Base-by-base conservation (phyloP, 2,113 vertebrate species). In the Dasypus novemcinctus region DNA sequence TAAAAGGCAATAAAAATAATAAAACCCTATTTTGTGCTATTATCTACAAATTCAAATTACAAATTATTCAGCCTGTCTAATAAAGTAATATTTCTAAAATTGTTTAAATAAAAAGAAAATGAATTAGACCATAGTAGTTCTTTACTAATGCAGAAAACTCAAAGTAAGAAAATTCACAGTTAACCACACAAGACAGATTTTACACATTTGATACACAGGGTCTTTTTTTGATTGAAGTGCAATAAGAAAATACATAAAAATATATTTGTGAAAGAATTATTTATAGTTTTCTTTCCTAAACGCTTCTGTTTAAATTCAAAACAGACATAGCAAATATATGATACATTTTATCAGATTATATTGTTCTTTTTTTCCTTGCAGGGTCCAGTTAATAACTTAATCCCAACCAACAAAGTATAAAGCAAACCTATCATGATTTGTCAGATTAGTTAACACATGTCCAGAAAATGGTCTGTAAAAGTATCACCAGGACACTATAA, bases 241-340 rank as follows among this genome's bases (percentile, higher is more conserved):
- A 98, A 98, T 98, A 98, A 97, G 87, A 75, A 92, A 97, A 98
- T 94, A 90, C 94, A 98, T 97, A 98, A 98, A 98, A 98, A 98
- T 95, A 97, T 94, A 98, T 98, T 97, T 98, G 98, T 98, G 52
- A 94, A 72, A 97, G 96, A 97, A 97, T 96, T 95, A 96, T 97
- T 86, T 93, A 46, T 43, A 97, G 83, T 89, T 89, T 90, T 63
- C 36, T 68, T 90, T 87, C 29, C 68, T 91, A 95, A 95, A 91
- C 64, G 52, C 95, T 92, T 91, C 71, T 90, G 54, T 96, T 96
- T 95, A 97, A 89, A 98, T 59, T 76, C 68, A 94, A 97, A 94
- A 89, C 64, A 91, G 66, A 38, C 46, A 64, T 74, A 33, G n/a
- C 86, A 95, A 93, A 93, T 33, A 71, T 11, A 71, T 96, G 91